Evolutionary conservation across 2,888 invertebrate genomes (phyloP), one percentile per base, ranked within the genome.

Genomic region (Heterodera filipjevi): DNA sequence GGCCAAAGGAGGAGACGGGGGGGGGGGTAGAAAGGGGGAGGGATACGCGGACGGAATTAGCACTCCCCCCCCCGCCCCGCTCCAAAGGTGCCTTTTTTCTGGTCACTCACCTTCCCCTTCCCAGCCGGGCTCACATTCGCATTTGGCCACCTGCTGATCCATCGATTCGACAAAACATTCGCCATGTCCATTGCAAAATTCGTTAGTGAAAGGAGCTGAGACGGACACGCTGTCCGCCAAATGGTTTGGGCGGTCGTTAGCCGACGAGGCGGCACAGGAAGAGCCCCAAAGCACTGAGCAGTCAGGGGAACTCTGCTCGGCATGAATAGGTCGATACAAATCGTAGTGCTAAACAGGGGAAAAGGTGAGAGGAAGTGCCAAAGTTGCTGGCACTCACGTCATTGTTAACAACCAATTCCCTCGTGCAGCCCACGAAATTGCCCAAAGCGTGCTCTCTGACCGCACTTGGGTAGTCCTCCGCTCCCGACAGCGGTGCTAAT

Each of bases 81-180:
- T n/a, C 27, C 27, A 66, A n/a, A n/a, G 66, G 3, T 3, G 27
- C 32, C 16, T 66, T 66, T 1, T 14, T 10, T 30, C 53, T 16
- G 6, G 53, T 19, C 27, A 14, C 68, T 35, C 22, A 3, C 44
- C 75, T 66, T 87, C 84, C 14, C 97, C 97, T 0, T 94, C 94
- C 93, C 94, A 99, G 16, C 98, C 98, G 0, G 97, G 95, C 85
- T 94, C 93, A 89, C 99, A 99, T 86, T 95, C 94, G 90, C 99
- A 99, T 81, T 94, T 92, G 59, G 86, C 74, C 68, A 72, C 73
- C 35, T 80, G 59, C 33, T 71, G 46, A n/a, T 79, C 79, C 66
- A 76, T 59, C 22, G 59, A 80, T 64, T 86, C 84, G 39, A 86
- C 86, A 76, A 82, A 85, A 76, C 89, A 89, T 76, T 87, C 86